A percentile compares a stretch with the other conserved stretches of the same genome.
phyloP scores from a whole-genome alignment of 2,113 vertebrate genomes.

The Nymphicus hollandicus region DNA sequence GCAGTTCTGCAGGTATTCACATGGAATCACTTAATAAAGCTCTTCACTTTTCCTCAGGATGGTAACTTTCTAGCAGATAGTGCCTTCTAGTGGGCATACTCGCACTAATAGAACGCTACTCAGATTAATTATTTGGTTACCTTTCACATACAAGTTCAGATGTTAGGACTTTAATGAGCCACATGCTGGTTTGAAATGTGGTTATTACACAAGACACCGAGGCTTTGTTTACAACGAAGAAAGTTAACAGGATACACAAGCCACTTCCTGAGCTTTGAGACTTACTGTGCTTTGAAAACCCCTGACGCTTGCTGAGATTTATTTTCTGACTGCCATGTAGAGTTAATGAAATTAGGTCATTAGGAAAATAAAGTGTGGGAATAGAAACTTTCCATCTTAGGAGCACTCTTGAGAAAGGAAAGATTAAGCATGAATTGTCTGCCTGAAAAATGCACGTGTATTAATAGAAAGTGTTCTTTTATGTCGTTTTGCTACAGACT shows the following conservation, averaged over 20 bases:
- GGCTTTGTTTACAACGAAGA: not conserved
- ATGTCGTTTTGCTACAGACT: not conserved
- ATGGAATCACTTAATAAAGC: not conserved
- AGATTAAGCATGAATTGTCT: not conserved
- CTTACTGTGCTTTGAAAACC: not conserved
- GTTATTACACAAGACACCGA: not conserved
- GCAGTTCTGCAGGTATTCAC: not conserved
- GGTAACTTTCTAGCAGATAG: not conserved
- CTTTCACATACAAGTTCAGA: not conserved
- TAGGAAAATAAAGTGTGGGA: not conserved
- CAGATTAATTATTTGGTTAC: not conserved
- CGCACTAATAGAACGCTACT: not conserved
- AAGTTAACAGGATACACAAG: not conserved
- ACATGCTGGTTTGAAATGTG: not conserved
- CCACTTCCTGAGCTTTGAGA: not conserved
- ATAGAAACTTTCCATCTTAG: not conserved
- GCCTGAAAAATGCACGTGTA: not conserved
- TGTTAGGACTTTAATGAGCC: not conserved
- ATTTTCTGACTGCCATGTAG: not conserved
- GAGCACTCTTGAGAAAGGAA: not conserved
- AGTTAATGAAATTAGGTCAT: not conserved
- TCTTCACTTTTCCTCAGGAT: not conserved
- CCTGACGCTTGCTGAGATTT: not conserved
- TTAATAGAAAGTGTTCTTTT: not conserved
- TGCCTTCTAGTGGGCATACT: conserved; percentile 63